Percentiles rank a stretch among this genome's conserved stretches.
These are phyloP conservation scores for Porites evermanni DNA, from an alignment of 92 coral and sea anemone genomes.

Conservation along the genomic window DNA sequence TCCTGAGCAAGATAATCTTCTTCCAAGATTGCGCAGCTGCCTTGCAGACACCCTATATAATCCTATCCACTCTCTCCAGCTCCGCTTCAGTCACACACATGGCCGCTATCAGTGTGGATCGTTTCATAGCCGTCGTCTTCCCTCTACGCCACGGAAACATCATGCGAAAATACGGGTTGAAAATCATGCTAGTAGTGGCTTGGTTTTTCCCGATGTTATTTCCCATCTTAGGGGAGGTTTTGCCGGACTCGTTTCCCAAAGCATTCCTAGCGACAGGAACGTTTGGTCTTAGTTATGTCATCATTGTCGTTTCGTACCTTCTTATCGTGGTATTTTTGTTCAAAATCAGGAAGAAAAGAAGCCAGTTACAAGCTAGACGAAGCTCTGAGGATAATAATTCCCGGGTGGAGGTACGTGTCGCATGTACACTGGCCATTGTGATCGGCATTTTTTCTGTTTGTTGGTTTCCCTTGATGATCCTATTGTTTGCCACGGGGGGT, in stretches of 20 bases:
- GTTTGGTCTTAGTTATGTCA: background rate
- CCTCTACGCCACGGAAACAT: background rate
- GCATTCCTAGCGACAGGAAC: background rate
- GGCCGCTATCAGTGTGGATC: slow-evolving; percentile 63
- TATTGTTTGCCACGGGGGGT: slow-evolving; percentile 20
- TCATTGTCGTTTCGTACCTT: slow-evolving; percentile 3
- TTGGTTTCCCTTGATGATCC: slow-evolving; percentile 38
- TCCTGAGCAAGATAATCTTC: slow-evolving; percentile 22
- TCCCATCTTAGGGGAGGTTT: background rate
- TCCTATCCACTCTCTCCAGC: slow-evolving; percentile 41
- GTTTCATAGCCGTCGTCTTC: slow-evolving; percentile 13
- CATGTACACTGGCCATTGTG: slow-evolving; percentile 50
- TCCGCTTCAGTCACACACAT: slow-evolving; percentile 50
- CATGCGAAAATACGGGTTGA: background rate
- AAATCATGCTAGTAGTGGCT: background rate
- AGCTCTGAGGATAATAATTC: slow-evolving; percentile 4
- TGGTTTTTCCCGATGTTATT: slow-evolving; percentile 6
- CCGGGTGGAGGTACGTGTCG: slow-evolving; percentile 46
- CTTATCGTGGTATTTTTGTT: slow-evolving; percentile 14
- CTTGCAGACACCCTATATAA: slow-evolving; percentile 33
- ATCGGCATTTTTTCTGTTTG: slow-evolving; percentile 46
- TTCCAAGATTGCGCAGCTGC: slow-evolving; percentile 31
- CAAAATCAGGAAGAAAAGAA: background rate
- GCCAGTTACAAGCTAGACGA: background rate
- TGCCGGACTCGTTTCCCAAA: background rate